Evolutionary conservation across 2,888 invertebrate genomes (phyloP).

Genomic region (Eupithecia subfuscata): DNA sequence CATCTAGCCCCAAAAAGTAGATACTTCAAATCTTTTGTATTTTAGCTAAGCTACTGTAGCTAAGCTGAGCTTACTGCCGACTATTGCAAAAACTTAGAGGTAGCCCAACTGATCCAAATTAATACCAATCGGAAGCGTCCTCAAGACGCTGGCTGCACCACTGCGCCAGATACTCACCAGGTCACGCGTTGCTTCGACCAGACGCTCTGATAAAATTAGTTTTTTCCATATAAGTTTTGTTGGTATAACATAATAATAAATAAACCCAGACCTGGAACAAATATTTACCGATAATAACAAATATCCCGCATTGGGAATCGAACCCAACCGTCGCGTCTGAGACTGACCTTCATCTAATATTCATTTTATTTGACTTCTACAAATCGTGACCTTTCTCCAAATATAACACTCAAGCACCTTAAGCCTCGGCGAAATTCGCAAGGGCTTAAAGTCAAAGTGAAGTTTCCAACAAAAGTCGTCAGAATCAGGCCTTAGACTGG

Average conservation of each 20-base stretch:
- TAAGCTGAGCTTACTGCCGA: no score
- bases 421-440: constrained; percentile 23
- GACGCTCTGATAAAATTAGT: neutral
- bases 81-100: neutral
- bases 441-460: constrained; percentile 33
- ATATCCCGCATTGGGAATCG: neutral
- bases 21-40: no score
- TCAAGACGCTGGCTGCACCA: neutral
- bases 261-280: neutral
- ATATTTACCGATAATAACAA: neutral
- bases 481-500: constrained; percentile 22
- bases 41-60: no score
- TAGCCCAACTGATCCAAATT: neutral
- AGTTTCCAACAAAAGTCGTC: constrained; percentile 33
- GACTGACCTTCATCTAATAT: constrained; percentile 1
- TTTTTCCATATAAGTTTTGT: no score
- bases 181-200: neutral
- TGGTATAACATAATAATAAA: neutral
- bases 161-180: neutral
- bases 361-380: neutral
- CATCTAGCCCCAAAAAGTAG: neutral
- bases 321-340: neutral
- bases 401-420: constrained; percentile 26
- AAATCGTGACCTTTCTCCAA: constrained; percentile 21
- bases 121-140: neutral